phyloP scores from a whole-genome alignment of 2,797 vertebrate genomes.

The Sciaenops ocellatus region DNA sequence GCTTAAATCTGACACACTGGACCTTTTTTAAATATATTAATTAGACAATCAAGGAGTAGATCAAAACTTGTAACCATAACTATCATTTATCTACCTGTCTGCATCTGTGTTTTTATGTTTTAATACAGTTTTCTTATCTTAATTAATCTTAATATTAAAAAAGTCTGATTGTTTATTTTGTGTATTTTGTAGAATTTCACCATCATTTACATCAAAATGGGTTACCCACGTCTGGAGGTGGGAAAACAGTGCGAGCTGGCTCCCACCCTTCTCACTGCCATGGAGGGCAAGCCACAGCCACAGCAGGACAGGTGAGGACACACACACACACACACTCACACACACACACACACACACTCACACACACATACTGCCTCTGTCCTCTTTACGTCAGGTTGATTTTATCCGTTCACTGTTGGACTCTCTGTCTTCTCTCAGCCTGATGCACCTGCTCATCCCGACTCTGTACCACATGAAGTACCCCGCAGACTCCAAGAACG shows the following conservation, averaged over 20 bases:
- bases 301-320: conserved; percentile 95
- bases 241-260: conserved; percentile 97
- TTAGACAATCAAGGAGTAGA: background rate
- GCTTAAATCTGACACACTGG: too few species aligned
- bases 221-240: conserved; percentile 95
- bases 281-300: conserved; percentile 98
- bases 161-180: conserved; percentile 1
- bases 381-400: background rate
- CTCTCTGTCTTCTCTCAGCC: conserved; percentile 86
- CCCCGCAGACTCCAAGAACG: conserved; percentile 90
- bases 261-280: conserved; percentile 96
- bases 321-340: background rate
- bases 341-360: too few species aligned
- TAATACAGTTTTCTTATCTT: background rate
- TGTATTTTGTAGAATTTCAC: conserved; percentile 92
- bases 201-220: conserved; percentile 99
- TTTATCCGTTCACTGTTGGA: background rate
- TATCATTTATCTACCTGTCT: background rate
- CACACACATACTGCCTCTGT: background rate
- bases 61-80: background rate
- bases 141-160: too few species aligned
- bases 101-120: background rate
- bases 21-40: background rate
- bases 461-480: conserved; percentile 99
- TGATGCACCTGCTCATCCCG: conserved; percentile 99